A percentile compares a stretch with the other conserved stretches of the same genome.
Evolutionary conservation across 2,888 invertebrate genomes (phyloP).

Genomic region (Clusia tigrina): DNA sequence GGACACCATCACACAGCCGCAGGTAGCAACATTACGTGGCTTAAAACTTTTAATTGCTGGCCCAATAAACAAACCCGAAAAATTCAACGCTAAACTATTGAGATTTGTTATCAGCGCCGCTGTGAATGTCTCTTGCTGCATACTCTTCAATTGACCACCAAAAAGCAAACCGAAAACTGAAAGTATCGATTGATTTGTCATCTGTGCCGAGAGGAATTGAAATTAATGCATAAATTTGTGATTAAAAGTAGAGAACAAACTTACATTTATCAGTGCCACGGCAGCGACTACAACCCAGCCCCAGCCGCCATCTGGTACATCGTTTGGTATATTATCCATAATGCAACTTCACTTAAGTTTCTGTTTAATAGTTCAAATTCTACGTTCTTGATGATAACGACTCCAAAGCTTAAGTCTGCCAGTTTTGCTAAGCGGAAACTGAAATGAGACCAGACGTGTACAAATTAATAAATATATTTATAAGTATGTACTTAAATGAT

Average conservation of each 20-base stretch:
- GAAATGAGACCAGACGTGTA: background rate
- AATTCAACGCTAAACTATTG: slow-evolving; percentile 66
- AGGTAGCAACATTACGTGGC: slow-evolving; percentile 67
- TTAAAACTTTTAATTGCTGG: slow-evolving; percentile 71
- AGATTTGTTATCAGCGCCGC: slow-evolving; percentile 75
- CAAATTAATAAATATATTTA: too few species aligned
- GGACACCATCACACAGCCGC: slow-evolving; percentile 67
- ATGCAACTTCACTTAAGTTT: slow-evolving; percentile 3
- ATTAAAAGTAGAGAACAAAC: slow-evolving; percentile 46
- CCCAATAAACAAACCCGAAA: slow-evolving; percentile 73
- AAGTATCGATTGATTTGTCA: slow-evolving; percentile 76
- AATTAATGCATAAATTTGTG: background rate
- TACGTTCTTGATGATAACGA: too few species aligned
- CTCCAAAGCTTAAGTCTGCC: too few species aligned
- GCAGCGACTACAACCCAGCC: slow-evolving; percentile 78
- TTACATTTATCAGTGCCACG: slow-evolving; percentile 73
- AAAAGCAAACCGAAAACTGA: slow-evolving; percentile 76
- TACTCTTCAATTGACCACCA: slow-evolving; percentile 70
- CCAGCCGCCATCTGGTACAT: slow-evolving; percentile 75
- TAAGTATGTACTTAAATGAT: too few species aligned
- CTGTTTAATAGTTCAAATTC: slow-evolving; percentile 2
- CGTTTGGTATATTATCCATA: slow-evolving; percentile 43
- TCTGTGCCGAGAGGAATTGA: slow-evolving; percentile 66
- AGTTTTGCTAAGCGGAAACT: background rate
- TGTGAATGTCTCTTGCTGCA: slow-evolving; percentile 73